Base-by-base conservation (phyloP, 2,113 vertebrate genomes). In the Rissa tridactyla region DNA sequence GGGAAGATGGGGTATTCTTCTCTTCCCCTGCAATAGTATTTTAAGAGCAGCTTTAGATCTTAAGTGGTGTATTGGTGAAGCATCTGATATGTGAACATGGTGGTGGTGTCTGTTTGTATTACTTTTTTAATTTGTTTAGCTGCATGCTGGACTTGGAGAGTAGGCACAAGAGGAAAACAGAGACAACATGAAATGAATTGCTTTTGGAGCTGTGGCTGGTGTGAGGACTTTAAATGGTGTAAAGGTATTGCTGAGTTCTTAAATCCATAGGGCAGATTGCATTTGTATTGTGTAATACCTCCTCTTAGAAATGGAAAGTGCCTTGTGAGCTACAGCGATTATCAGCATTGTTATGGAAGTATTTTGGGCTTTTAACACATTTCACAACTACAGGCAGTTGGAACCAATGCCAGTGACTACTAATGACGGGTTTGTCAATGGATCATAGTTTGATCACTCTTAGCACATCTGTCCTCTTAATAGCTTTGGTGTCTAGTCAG, bases 291-390 rank as follows among this genome's bases (percentile, higher is more conserved):
- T 90, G 64, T 68, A 86, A 84, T 78, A 58, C 25, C 73, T 92
- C 26, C 42, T 88, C 58, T 68, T 86, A 77, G 88, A 92, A 95
- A 95, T 77, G 49, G 85, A 94, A 95, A 94, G 92, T 86, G 71
- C 71, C 36, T 82, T 82, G 49, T 86, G 71, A 90, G 34, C 82
- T 76, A 19, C n/a, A 79, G 70, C 0, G 4, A 36, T 90, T 84
- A 82, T 72, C 73, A 76, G 40, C 30, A 8, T 30, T 16, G 76
- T 69, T 88, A 72, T 88, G 88, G 80, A 94, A 86, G 58, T 80
- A 7, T 81, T 73, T 52, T n/a, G 42, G 30, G 71, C 62, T 92
- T 88, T 77, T 86, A 86, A 57, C 54, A 20, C 25, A 9, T 90
- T 90, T 95, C 85, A 44, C 88, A 90, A 72, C 69, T 76, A 44